A percentile compares a stretch with the other conserved stretches of the same genome.
phyloP scores from a whole-genome alignment of 2,113 vertebrate genomes.

The Sclerurus mexicanus region DNA sequence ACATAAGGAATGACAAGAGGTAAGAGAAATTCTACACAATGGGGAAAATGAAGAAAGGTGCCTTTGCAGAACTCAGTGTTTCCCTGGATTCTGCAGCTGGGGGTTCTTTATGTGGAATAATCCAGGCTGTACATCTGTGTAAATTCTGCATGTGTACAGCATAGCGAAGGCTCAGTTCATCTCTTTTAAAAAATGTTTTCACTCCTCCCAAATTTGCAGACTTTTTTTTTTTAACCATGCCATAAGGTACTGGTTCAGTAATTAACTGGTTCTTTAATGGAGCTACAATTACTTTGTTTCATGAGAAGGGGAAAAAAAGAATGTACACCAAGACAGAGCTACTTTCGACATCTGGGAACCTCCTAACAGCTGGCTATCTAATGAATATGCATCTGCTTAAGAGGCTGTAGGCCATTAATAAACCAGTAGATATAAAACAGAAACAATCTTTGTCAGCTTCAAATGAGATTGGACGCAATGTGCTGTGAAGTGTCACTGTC shows the following conservation, averaged over 20 bases:
- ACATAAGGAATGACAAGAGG: neutral
- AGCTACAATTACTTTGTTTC: conserved; percentile 80
- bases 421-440: conserved; percentile 83
- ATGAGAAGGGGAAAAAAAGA: conserved; percentile 45
- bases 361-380: conserved; percentile 85
- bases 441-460: conserved; percentile 80
- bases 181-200: conserved; percentile 8
- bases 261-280: conserved; percentile 82
- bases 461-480: conserved; percentile 77
- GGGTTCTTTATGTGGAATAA: neutral
- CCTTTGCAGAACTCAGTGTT: neutral
- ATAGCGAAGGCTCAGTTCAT: neutral
- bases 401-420: conserved; percentile 84
- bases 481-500: conserved; percentile 85
- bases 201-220: conserved; percentile 36
- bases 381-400: conserved; percentile 89
- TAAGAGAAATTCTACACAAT: neutral
- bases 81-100: neutral
- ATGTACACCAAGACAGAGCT: conserved; percentile 73
- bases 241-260: conserved; percentile 77
- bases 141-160: neutral
- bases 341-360: conserved; percentile 82
- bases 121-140: neutral
- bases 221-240: conserved; percentile 27
- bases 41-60: neutral